These are phyloP conservation scores for Cantharis lateralis DNA, from an alignment of 2,888 invertebrate species.

Conservation along the genomic window DNA sequence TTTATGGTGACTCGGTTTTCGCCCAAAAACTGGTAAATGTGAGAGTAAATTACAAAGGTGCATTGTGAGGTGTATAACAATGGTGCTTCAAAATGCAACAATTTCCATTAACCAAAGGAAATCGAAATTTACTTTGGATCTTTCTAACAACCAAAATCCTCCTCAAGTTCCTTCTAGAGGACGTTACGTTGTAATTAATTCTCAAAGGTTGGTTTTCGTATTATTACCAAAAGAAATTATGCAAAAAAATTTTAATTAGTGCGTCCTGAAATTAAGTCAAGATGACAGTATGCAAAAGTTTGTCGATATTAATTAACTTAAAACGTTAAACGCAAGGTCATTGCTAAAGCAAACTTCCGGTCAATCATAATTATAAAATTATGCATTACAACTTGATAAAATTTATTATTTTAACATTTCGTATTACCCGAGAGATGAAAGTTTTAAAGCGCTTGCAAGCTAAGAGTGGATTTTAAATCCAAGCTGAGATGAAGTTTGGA, in stretches of 20 bases:
- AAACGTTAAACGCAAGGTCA: not conserved
- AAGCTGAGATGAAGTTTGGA: not conserved
- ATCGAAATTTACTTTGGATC: conserved; percentile 11
- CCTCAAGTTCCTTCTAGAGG: conserved; percentile 23
- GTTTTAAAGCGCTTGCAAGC: not conserved
- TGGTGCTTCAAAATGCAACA: conserved; percentile 33
- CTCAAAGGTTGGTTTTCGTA: conserved; percentile 18
- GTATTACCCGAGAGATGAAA: not conserved
- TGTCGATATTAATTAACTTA: not conserved
- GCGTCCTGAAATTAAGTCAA: not conserved
- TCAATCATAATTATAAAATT: not conserved
- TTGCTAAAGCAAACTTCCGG: not conserved
- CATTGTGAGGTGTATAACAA: conserved; percentile 5
- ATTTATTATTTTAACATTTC: not conserved
- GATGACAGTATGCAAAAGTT: not conserved
- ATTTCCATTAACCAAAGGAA: conserved; percentile 21
- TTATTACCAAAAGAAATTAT: not conserved
- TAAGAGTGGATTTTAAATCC: not conserved
- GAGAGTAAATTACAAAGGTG: not conserved
- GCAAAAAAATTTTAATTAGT: not conserved
- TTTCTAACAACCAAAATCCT: conserved; percentile 2
- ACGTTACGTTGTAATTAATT: conserved; percentile 14
- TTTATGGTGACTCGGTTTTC: not conserved
- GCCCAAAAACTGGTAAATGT: not conserved
- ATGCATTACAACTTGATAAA: not conserved